These are phyloP conservation scores for Leptodactylus fuscus DNA, from an alignment of 2,113 vertebrate genomes.

Conservation along the genomic window DNA sequence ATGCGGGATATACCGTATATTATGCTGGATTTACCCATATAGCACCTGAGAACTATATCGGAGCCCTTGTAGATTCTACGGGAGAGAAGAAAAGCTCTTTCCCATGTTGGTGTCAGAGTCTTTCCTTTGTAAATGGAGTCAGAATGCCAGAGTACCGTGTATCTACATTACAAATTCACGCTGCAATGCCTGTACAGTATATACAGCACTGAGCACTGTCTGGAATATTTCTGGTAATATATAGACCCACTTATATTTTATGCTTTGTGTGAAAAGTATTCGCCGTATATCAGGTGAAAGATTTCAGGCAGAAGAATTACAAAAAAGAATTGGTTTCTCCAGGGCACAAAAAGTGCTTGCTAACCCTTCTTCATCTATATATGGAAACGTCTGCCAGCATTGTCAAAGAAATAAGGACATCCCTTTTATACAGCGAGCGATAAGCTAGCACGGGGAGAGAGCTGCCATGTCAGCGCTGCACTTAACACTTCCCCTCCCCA, in stretches of 20 bases:
- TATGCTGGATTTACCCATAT: no score
- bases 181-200: no score
- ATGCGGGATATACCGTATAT: no score
- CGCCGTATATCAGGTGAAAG: not conserved
- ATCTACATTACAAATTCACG: no score
- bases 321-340: not conserved
- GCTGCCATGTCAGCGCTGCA: conserved; percentile 34
- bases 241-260: not conserved
- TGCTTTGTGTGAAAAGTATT: no score
- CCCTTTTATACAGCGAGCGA: conserved; percentile 34
- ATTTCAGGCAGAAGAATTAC: not conserved
- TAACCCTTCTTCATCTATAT: conserved; percentile 48
- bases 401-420: conserved; percentile 53
- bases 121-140: no score
- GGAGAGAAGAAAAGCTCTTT: no score
- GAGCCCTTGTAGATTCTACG: no score
- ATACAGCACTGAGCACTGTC: no score
- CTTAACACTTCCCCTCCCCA: conserved; percentile 33
- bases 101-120: no score
- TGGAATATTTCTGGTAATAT: not conserved
- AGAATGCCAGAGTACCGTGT: no score
- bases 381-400: conserved; percentile 38
- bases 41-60: no score
- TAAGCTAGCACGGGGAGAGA: conserved; percentile 9
- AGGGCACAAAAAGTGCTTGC: conserved; percentile 42